A percentile compares a stretch with the other conserved stretches of the same genome.
Evolutionary conservation across 2,888 invertebrate species (phyloP).

Genomic region (Philonicus albiceps): DNA sequence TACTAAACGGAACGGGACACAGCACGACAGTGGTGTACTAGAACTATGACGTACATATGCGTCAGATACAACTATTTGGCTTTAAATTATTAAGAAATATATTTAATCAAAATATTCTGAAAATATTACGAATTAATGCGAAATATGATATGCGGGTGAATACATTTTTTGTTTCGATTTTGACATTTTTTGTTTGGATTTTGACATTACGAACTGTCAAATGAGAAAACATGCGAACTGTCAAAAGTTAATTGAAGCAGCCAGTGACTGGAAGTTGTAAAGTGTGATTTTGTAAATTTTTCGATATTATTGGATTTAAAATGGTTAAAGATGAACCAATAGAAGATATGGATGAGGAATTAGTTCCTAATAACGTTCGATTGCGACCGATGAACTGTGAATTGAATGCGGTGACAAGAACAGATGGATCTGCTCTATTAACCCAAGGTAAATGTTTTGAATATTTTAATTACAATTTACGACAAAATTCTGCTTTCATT

Average conservation of each 20-base stretch:
- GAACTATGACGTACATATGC: not conserved
- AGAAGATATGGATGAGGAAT: slow-evolving; percentile 29
- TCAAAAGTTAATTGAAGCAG: not conserved
- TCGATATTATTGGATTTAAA: not conserved
- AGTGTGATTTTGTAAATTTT: not conserved
- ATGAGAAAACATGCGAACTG: not conserved
- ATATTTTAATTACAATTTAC: not conserved
- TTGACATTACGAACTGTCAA: not conserved
- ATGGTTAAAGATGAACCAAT: slow-evolving; percentile 33
- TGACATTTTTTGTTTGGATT: too few relatives aligned
- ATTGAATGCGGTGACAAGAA: slow-evolving; percentile 74
- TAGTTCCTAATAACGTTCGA: slow-evolving; percentile 47
- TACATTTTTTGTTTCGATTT: too few relatives aligned
- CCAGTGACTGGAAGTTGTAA: not conserved
- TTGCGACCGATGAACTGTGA: slow-evolving; percentile 71
- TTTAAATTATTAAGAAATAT: not conserved
- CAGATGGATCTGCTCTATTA: slow-evolving; percentile 81
- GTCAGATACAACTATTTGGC: not conserved
- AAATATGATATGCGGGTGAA: not conserved
- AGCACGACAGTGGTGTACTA: not conserved
- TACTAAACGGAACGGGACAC: not conserved
- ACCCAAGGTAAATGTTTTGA: slow-evolving; percentile 71
- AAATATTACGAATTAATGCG: not conserved
- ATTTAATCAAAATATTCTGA: not conserved
- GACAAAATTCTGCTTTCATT: not conserved